These are phyloP conservation scores for Heliconius aoede DNA, from an alignment of 2,888 invertebrate species.

Conservation along the genomic window DNA sequence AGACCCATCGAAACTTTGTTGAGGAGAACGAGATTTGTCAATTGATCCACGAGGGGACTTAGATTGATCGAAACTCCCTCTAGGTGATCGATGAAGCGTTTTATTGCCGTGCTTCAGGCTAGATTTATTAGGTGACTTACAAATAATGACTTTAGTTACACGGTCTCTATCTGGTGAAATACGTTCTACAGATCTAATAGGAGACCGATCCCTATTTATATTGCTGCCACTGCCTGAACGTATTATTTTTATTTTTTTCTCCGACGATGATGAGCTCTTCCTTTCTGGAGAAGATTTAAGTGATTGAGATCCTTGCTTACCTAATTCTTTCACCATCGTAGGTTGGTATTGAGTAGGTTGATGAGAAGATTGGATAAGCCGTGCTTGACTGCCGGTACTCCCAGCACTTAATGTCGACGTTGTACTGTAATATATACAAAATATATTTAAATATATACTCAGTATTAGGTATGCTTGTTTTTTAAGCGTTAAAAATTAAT, in stretches of 20 bases:
- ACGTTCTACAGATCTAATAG: slow-evolving; percentile 65
- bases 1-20: slow-evolving; percentile 82
- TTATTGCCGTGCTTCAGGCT: slow-evolving; percentile 75
- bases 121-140: slow-evolving; percentile 80
- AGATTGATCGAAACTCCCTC: slow-evolving; percentile 80
- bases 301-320: slow-evolving; percentile 87
- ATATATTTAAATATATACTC: not conserved
- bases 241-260: slow-evolving; percentile 76
- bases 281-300: slow-evolving; percentile 81
- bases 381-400: slow-evolving; percentile 96
- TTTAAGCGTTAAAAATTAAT: not conserved
- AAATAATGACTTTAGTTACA: slow-evolving; percentile 79
- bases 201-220: slow-evolving; percentile 77
- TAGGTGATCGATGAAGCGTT: slow-evolving; percentile 77
- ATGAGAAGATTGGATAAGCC: slow-evolving; percentile 96
- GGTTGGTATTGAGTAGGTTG: slow-evolving; percentile 96
- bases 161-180: slow-evolving; percentile 74
- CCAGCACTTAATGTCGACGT: slow-evolving; percentile 97
- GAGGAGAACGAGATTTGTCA: slow-evolving; percentile 83
- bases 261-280: slow-evolving; percentile 59
- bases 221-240: slow-evolving; percentile 83
- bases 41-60: slow-evolving; percentile 83
- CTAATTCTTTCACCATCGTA: slow-evolving; percentile 93
- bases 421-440: slow-evolving; percentile 85
- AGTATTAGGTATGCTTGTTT: not conserved